These are phyloP conservation scores for Macrophya annulata DNA, from an alignment of 2,888 invertebrate genomes.

Conservation along the genomic window DNA sequence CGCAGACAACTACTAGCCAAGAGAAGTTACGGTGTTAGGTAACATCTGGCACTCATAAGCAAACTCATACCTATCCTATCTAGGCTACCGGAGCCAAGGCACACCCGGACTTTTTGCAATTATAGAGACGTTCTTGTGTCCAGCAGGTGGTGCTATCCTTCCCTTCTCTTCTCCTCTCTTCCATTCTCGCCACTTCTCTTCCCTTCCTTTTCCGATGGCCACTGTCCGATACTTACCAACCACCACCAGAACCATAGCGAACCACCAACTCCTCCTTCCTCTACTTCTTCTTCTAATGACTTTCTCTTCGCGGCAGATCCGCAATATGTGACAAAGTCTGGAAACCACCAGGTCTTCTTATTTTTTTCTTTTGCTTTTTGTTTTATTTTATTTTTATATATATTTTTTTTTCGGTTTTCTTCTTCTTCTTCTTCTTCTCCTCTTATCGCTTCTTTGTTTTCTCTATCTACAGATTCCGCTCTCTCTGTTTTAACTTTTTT, in stretches of 20 bases:
- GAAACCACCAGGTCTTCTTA: conserved; percentile 12
- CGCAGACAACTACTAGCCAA: conserved; percentile 30
- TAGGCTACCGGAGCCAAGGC: conserved; percentile 21
- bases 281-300: conserved; percentile 55
- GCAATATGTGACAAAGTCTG: conserved; percentile 53
- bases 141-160: conserved; percentile 39
- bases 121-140: conserved; percentile 61
- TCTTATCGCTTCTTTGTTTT: neutral
- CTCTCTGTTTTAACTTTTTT: neutral
- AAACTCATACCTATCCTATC: conserved; percentile 59
- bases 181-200: neutral
- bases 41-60: conserved; percentile 63
- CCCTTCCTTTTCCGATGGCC: neutral
- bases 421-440: neutral
- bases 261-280: conserved; percentile 17
- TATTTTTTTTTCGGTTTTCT: neutral
- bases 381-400: neutral
- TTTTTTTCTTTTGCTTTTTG: neutral
- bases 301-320: conserved; percentile 47
- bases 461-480: neutral
- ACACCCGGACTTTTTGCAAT: conserved; percentile 61
- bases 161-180: neutral
- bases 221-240: conserved; percentile 20
- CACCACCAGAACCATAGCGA: neutral
- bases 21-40: conserved; percentile 37